phyloP scores from a whole-genome alignment of 2,113 vertebrate species.

The Poeciliopsis occidentalis region DNA sequence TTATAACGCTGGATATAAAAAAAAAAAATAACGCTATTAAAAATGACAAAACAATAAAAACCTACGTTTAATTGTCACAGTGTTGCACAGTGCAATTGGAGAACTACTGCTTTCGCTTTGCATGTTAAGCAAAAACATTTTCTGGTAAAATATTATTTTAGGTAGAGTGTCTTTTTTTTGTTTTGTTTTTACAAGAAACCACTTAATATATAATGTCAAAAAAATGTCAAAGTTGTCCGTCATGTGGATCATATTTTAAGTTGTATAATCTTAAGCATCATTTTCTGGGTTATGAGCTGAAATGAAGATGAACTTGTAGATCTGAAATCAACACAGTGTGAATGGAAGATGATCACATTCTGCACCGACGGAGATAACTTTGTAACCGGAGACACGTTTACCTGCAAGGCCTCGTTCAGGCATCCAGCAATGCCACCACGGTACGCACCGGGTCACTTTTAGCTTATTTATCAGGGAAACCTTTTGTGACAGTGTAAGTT shows the following conservation, averaged over 20 bases:
- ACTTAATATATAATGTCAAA: background rate
- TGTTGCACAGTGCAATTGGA: too few species aligned
- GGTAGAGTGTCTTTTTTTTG: too few species aligned
- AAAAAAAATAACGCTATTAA: too few species aligned
- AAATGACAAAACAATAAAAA: too few species aligned
- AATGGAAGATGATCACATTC: conserved; percentile 56
- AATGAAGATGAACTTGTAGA: background rate
- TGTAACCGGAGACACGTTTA: conserved; percentile 61
- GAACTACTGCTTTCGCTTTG: too few species aligned
- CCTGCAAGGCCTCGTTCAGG: conserved; percentile 47
- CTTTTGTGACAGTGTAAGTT: background rate
- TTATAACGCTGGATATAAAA: too few species aligned
- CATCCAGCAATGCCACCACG: conserved; percentile 1
- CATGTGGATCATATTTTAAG: background rate
- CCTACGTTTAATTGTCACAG: too few species aligned
- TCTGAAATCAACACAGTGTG: conserved; percentile 1
- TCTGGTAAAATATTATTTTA: too few species aligned
- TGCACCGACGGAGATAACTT: conserved; percentile 31
- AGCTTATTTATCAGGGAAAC: background rate
- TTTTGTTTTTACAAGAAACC: background rate
- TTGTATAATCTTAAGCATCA: background rate
- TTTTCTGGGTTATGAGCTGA: background rate
- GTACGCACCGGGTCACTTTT: conserved; percentile 5
- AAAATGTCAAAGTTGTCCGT: background rate
- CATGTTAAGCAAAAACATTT: too few species aligned